phyloP scores from a whole-genome alignment of 2,113 vertebrate species.

The Cavia porcellus region DNA sequence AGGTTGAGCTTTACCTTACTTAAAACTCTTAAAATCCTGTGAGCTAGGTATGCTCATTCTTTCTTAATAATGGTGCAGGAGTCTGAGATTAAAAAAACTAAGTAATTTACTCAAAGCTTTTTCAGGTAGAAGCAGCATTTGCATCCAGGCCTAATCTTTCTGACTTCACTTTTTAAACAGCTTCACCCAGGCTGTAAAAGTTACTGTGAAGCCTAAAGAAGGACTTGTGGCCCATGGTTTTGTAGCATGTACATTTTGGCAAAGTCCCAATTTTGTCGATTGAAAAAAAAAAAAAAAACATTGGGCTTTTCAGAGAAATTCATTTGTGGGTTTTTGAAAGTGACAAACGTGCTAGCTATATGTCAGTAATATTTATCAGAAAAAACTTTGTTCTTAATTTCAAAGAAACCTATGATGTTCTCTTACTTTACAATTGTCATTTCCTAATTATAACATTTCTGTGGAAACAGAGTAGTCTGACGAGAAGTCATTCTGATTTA shows the following conservation, averaged over 20 bases:
- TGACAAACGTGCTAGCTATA: conserved; percentile 76
- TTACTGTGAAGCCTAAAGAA: not conserved
- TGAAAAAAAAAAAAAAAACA: not conserved
- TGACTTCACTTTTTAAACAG: not conserved
- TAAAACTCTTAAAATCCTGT: not conserved
- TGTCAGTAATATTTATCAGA: conserved; percentile 81
- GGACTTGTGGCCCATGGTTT: not conserved
- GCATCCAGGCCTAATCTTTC: not conserved
- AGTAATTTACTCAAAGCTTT: not conserved
- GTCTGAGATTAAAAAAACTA: not conserved
- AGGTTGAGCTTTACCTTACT: not conserved
- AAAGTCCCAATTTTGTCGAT: conserved; percentile 68
- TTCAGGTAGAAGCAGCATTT: not conserved
- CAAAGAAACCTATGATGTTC: conserved; percentile 65
- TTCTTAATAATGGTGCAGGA: not conserved
- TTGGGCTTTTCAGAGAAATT: conserved; percentile 77
- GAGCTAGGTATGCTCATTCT: not conserved
- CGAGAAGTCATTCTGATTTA: not conserved
- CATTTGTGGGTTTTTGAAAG: conserved; percentile 75
- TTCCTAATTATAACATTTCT: conserved; percentile 47
- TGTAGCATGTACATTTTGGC: conserved; percentile 40
- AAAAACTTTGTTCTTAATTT: conserved; percentile 64
- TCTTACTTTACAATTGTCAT: conserved; percentile 58
- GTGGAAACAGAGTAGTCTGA: not conserved
- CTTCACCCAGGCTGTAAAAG: not conserved